phyloP scores from a whole-genome alignment of 2,888 invertebrate genomes.

The Mycalesis mineus region DNA sequence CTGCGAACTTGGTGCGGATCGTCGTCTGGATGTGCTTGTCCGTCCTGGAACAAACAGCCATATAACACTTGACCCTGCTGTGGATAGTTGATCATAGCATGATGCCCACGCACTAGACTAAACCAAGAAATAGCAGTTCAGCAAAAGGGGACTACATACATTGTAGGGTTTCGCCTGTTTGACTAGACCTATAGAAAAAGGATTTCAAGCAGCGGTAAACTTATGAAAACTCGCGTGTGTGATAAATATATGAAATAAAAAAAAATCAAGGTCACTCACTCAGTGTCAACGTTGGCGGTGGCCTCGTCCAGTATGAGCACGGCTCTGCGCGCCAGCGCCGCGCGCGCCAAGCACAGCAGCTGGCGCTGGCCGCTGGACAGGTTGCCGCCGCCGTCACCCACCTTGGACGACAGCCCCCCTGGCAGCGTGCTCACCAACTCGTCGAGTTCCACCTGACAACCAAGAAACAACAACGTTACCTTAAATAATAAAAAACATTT shows the following conservation, averaged over 20 bases:
- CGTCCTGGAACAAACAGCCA: constrained; percentile 64
- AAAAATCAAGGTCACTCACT: constrained; percentile 67
- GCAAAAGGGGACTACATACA: no score
- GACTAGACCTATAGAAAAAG: no score
- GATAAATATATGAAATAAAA: background rate
- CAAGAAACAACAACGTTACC: no score
- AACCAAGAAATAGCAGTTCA: no score
- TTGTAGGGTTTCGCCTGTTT: no score
- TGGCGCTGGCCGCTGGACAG: constrained; percentile 85
- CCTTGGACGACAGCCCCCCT: constrained; percentile 76
- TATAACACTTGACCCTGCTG: no score
- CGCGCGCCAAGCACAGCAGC: constrained; percentile 83
- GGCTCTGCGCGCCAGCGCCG: constrained; percentile 83
- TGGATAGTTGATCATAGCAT: no score
- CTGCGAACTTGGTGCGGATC: constrained; percentile 82
- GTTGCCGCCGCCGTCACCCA: constrained; percentile 83
- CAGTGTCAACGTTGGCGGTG: constrained; percentile 92
- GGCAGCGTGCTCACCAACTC: constrained; percentile 74
- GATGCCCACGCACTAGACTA: no score
- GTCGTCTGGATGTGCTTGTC: constrained; percentile 87
- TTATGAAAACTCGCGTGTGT: no score
- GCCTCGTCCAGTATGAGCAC: constrained; percentile 88
- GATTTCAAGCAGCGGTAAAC: no score
- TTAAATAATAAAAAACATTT: no score
- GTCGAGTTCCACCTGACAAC: constrained; percentile 81